Conservation (phyloP, 2,113 vertebrate species). For the Xyliphius kryptos region DNA sequence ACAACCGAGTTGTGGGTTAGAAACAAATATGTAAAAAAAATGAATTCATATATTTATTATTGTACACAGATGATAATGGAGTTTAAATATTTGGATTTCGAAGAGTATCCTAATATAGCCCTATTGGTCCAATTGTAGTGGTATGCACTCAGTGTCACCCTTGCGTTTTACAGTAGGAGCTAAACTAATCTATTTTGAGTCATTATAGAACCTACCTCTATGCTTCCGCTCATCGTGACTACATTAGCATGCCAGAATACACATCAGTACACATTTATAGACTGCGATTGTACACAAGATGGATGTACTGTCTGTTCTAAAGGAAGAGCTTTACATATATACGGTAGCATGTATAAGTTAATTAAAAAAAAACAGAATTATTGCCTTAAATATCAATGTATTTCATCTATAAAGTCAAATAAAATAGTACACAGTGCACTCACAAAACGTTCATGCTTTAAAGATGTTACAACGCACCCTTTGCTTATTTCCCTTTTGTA, state of each 20-base stretch:
- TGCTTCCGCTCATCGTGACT: neutral
- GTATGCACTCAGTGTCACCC: slow-evolving; percentile 19
- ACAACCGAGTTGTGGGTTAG: slow-evolving; percentile 50
- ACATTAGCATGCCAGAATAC: slow-evolving; percentile 14
- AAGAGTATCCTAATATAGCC: slow-evolving; percentile 32
- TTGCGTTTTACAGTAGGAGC: slow-evolving; percentile 16
- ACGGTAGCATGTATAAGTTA: slow-evolving; percentile 16
- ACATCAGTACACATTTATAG: slow-evolving; percentile 8
- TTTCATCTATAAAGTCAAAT: slow-evolving; percentile 49
- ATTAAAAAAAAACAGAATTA: slow-evolving; percentile 56
- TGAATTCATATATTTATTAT: slow-evolving; percentile 36
- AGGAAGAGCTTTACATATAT: slow-evolving; percentile 49
- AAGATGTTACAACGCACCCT: too few relatives aligned
- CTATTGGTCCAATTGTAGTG: slow-evolving; percentile 45
- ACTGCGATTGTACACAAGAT: too few relatives aligned
- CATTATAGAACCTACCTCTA: slow-evolving; percentile 22
- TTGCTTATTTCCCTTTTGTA: too few relatives aligned
- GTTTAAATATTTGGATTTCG: slow-evolving; percentile 20
- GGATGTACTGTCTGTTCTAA: slow-evolving; percentile 3
- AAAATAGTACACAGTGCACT: slow-evolving; percentile 48
- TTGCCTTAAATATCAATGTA: slow-evolving; percentile 64
- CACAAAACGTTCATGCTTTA: slow-evolving; percentile 55
- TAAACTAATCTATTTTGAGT: slow-evolving; percentile 20
- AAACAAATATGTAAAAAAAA: slow-evolving; percentile 42
- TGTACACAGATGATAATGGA: slow-evolving; percentile 44